Evolutionary conservation across 2,888 invertebrate genomes (phyloP), one percentile per base, ranked within the genome.

Genomic region (Erpobdella octoculata): DNA sequence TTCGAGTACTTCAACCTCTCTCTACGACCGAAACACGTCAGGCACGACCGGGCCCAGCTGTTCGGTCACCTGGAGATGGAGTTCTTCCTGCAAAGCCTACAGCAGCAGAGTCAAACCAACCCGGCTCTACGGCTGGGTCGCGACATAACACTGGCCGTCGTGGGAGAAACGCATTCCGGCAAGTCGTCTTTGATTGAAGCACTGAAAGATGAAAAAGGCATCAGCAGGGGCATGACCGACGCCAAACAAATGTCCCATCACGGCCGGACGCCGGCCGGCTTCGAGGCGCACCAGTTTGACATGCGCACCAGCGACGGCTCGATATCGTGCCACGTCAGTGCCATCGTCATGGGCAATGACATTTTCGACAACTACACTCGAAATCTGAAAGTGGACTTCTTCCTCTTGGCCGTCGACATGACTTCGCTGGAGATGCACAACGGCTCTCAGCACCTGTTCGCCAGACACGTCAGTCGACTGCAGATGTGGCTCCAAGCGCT

Each of bases 401-500:
- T 74, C 73, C 53, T 77, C 41, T 70, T 77, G 38, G 72, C 74
- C 21, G 73, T 77, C 35, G 77, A 77, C 41, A 67, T 77, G 66
- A 77, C 77, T 5, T 74, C 77, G 9, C 71, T 77, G 21, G 77
- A 77, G 46, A 67, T 77, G 69, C 76, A 77, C 68, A 77, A 77
- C 64, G 76, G 76, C 2, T 77, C 76, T 4, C 76, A 76, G 72
- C 77, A 77, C 66, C 72, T 77, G 67, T 77, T 77, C 58, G 75
- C 76, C 2, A 62, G 77, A 25, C 77, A 77, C 70, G 74, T 77
- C n/a, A 74, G 72, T 64, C 70, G 77, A n/a, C 67, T 77, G 73
- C 76, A 76, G 69, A 76, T 75, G 75, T 77, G 77, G 77, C 66
- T 77, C 41, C 77, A 76, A 66, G 75, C 77, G 0, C 74, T 77